A percentile compares a stretch with the other conserved stretches of the same genome.
These are phyloP conservation scores for Paraescarpia echinospica DNA, from an alignment of 1,140 invertebrate species.

Conservation along the genomic window DNA sequence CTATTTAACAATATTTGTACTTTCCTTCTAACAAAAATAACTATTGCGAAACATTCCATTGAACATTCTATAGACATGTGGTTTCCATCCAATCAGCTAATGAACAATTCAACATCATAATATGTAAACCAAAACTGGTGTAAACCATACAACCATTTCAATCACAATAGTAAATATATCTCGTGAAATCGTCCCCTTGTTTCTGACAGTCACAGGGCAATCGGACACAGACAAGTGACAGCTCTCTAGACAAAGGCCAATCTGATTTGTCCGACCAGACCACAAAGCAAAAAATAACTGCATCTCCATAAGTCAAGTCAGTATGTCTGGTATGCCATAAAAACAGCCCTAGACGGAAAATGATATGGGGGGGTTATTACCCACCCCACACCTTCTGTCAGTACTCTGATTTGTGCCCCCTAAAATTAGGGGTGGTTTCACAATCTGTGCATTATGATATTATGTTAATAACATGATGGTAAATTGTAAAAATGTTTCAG, in stretches of 20 bases:
- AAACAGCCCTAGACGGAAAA: background rate
- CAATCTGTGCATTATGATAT: background rate
- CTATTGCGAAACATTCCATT: background rate
- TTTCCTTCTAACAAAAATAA: too few species aligned
- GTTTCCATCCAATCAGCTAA: background rate
- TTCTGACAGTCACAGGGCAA: background rate
- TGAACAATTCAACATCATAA: background rate
- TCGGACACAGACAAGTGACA: background rate
- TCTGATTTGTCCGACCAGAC: background rate
- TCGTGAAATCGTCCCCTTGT: background rate
- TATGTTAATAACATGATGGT: background rate
- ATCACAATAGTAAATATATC: background rate
- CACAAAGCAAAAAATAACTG: background rate
- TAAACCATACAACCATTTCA: background rate
- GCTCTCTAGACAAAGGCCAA: background rate
- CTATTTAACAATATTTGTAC: too few species aligned
- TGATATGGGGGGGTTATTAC: background rate
- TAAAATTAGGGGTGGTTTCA: background rate
- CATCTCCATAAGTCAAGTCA: background rate
- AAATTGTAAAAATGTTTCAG: background rate
- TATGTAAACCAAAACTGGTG: background rate
- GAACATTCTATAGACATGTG: background rate
- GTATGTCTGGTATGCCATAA: background rate
- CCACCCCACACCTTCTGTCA: background rate
- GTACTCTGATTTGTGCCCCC: background rate